Percentiles rank a stretch among this genome's conserved stretches.
Conservation (phyloP, 1,140 invertebrate species). For the Nebria ingens region DNA sequence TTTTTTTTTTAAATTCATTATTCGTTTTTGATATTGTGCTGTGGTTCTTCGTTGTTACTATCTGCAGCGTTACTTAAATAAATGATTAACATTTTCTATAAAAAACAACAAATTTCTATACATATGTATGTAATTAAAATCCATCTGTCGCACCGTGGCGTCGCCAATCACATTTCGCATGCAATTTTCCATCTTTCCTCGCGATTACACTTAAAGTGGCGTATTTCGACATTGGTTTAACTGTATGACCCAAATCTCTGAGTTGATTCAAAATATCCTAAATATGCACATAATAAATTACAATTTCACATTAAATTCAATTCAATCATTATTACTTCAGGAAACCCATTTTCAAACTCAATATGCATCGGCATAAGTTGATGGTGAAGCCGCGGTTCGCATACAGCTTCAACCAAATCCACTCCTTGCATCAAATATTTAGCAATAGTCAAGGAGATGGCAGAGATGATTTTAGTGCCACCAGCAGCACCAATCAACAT, state of each 20-base stretch:
- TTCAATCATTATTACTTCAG: background rate
- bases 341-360: background rate
- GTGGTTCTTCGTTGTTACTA: too few species aligned
- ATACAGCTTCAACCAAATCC: background rate
- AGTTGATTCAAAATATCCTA: background rate
- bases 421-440: background rate
- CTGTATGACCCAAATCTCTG: background rate
- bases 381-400: background rate
- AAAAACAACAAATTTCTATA: background rate
- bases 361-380: background rate
- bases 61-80: too few species aligned
- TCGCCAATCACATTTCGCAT: background rate
- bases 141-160: background rate
- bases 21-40: too few species aligned
- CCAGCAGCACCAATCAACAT: constrained; percentile 83
- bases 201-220: background rate
- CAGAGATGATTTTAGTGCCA: constrained; percentile 80
- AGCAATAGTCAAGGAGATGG: constrained; percentile 56
- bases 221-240: background rate
- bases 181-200: background rate
- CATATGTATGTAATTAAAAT: background rate
- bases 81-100: too few species aligned
- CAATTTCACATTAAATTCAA: background rate
- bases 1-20: background rate
- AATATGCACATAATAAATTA: background rate